Base-by-base conservation (phyloP, 2,113 vertebrate genomes). In the Hippocampus barbouri region DNA sequence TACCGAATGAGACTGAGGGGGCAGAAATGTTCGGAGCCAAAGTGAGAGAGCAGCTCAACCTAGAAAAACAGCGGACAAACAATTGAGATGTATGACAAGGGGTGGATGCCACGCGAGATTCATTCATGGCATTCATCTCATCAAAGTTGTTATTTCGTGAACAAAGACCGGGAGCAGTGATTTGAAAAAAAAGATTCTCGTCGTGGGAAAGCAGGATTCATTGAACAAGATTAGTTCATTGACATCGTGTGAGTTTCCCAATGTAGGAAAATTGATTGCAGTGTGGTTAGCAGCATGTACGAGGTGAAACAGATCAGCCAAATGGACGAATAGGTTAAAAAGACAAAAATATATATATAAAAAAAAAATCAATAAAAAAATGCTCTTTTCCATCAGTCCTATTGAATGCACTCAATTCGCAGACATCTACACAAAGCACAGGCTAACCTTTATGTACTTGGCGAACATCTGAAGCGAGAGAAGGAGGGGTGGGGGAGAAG, bases 361-460 rank as follows among this genome's bases (percentile, higher is more conserved):
- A 34, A 38, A 38, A 6, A 38, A 38, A 38, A 38, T 38, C 34
- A 38, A 38, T 34, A 1, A 38, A 77, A 72, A 80, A 72, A 68
- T 76, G 66, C 56, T 85, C 56, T 69, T 2, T 3, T 73, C 72
- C 70, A 89, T 69, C 77, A 83, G 65, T 84, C 79, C 73, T 83
- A 25, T 21, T 73, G 27, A 68, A 68, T 27, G 82, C 80, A 83
- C 54, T 80, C 85, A 85, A 61, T 38, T 0, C 59, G 72, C 80
- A 88, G 85, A 93, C 72, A 82, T 89, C 88, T 90, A 87, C 83
- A 88, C 91, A 85, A 93, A 90, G 92, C 86, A 85, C 80, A 90
- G 91, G 94, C 96, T 96, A 97, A 99, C 96, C 97, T 98, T 99
- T 93, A 99, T 94, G 94, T 98, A 98, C 91, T 98, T 98, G 95